A percentile compares a stretch with the other conserved stretches of the same genome.
These are phyloP conservation scores for Cetonia aurata DNA, from an alignment of 2,888 invertebrate species.

Conservation along the genomic window DNA sequence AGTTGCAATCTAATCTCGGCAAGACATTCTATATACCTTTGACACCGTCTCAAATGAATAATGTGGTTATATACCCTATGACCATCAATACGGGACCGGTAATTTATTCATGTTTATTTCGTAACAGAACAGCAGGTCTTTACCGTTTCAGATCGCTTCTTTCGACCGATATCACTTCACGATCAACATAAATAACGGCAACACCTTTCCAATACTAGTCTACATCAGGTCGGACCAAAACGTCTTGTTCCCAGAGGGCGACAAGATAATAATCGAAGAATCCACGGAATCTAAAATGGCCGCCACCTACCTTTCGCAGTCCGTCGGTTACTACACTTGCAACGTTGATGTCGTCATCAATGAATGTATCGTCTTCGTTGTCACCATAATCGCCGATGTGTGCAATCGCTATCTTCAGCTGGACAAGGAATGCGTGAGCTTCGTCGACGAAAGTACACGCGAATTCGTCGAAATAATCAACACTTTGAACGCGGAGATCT, in stretches of 20 bases:
- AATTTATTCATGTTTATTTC: neutral
- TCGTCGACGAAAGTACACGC: constrained; percentile 10
- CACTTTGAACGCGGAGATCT: constrained; percentile 26
- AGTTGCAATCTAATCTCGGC: too few relatives aligned
- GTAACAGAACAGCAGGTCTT: neutral
- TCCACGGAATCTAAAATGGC: constrained; percentile 9
- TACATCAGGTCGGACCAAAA: constrained; percentile 18
- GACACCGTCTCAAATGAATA: constrained; percentile 21
- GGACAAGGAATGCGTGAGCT: constrained; percentile 10
- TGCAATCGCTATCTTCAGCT: constrained; percentile 3
- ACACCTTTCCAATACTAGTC: constrained; percentile 17
- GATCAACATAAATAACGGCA: constrained; percentile 24
- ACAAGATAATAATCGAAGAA: constrained; percentile 14
- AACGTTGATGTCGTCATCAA: constrained; percentile 36
- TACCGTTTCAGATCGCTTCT: constrained; percentile 28
- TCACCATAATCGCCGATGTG: constrained; percentile 39
- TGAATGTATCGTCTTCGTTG: constrained; percentile 22
- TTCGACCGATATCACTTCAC: constrained; percentile 10
- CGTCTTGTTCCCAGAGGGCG: constrained; percentile 28
- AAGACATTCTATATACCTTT: constrained; percentile 8
- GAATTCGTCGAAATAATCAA: constrained; percentile 35
- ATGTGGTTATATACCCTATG: constrained; percentile 20
- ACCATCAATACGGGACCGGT: constrained; percentile 15
- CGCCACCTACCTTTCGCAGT: constrained; percentile 16
- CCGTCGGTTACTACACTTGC: constrained; percentile 36